These are phyloP conservation scores for Geococcyx californianus DNA, from an alignment of 2,113 vertebrate species.

Conservation along the genomic window DNA sequence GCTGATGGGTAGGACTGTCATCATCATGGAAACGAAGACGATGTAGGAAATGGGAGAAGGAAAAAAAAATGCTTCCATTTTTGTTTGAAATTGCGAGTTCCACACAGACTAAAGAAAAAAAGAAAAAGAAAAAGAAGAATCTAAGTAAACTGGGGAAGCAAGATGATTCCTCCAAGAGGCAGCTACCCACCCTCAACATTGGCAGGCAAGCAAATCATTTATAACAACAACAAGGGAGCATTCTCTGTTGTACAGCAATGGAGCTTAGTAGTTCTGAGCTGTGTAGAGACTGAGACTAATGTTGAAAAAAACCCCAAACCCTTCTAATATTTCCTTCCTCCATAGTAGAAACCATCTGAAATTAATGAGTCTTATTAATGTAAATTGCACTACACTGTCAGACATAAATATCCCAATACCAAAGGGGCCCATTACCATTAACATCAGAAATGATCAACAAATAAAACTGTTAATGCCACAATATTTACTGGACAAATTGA, in stretches of 20 bases:
- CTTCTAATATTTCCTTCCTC: constrained; percentile 58
- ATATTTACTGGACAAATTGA: constrained; percentile 69
- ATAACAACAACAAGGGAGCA: constrained; percentile 55
- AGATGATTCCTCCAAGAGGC: neutral
- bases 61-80: constrained; percentile 2
- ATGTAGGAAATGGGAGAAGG: constrained; percentile 23
- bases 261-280: neutral
- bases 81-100: constrained; percentile 13
- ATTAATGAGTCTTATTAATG: constrained; percentile 74
- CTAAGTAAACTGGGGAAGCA: neutral
- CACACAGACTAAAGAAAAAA: neutral
- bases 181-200: neutral
- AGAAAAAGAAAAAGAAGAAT: neutral
- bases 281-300: neutral
- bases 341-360: constrained; percentile 62
- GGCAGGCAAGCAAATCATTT: constrained; percentile 47
- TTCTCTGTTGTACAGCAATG: constrained; percentile 10
- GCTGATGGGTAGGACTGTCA: constrained; percentile 15
- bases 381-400: constrained; percentile 67
- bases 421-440: constrained; percentile 68
- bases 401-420: constrained; percentile 70
- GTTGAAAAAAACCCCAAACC: neutral
- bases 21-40: constrained; percentile 49
- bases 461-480: constrained; percentile 63
- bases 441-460: constrained; percentile 72